A percentile compares a stretch with the other conserved stretches of the same genome.
These are phyloP conservation scores for Xestoiulus laeticollis DNA, from an alignment of 2,888 invertebrate genomes.

Conservation along the genomic window DNA sequence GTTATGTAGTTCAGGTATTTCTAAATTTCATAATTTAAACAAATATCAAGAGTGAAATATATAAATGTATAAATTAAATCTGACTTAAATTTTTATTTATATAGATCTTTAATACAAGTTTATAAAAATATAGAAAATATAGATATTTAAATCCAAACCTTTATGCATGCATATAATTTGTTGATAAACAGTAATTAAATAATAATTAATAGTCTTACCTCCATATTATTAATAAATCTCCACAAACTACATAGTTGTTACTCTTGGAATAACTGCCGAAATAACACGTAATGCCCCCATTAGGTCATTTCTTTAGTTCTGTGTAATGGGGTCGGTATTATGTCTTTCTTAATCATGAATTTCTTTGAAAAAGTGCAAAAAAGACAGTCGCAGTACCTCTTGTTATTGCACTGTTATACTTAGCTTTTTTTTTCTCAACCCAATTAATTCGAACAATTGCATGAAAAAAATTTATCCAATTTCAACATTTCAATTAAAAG, in stretches of 20 bases:
- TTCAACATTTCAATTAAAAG: slow-evolving; percentile 10
- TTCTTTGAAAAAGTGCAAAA: background rate
- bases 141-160: too few relatives aligned
- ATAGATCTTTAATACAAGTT: too few relatives aligned
- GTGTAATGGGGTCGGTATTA: background rate
- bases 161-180: too few relatives aligned
- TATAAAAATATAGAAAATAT: too few relatives aligned
- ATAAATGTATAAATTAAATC: too few relatives aligned
- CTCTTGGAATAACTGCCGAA: background rate
- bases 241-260: background rate
- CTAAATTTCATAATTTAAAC: too few relatives aligned
- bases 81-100: too few relatives aligned
- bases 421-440: background rate
- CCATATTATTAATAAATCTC: background rate
- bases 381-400: slow-evolving; percentile 18
- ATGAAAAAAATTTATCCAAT: background rate
- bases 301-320: background rate
- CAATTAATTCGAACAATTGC: background rate
- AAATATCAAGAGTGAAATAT: too few relatives aligned
- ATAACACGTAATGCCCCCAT: background rate
- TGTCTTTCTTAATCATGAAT: background rate
- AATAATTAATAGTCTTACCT: too few relatives aligned
- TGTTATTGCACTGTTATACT: slow-evolving; percentile 16
- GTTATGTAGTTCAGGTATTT: too few relatives aligned
- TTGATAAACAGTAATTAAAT: too few relatives aligned